A percentile compares a stretch with the other conserved stretches of the same genome.
These are phyloP conservation scores for Poecilia picta DNA, from an alignment of 2,797 vertebrate species.

Conservation along the genomic window DNA sequence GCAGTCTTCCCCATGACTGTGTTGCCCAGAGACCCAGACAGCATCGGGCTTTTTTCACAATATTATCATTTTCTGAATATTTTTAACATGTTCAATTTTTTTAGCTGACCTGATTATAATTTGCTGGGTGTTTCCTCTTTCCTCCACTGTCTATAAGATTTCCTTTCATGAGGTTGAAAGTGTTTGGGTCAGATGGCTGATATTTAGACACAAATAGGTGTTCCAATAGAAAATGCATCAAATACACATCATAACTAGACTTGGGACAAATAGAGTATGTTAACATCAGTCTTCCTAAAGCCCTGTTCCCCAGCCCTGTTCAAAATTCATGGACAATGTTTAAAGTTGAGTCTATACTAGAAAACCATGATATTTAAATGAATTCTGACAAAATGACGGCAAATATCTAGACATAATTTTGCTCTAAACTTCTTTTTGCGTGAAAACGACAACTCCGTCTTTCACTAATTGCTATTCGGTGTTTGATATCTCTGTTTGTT, in stretches of 20 bases:
- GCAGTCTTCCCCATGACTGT: not conserved
- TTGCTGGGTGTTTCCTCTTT: not conserved
- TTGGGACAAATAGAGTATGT: not conserved
- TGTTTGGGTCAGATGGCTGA: not conserved
- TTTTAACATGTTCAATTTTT: not conserved
- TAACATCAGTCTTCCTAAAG: not conserved
- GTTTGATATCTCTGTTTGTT: not conserved
- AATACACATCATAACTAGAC: not conserved
- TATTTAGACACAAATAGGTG: not conserved
- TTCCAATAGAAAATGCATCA: not conserved
- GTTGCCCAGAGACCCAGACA: not conserved
- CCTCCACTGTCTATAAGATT: not conserved
- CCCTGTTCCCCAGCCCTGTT: not conserved
- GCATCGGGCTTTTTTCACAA: not conserved
- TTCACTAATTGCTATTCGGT: not conserved
- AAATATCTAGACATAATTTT: not conserved
- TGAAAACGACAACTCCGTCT: not conserved
- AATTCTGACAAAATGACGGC: not conserved
- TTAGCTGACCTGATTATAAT: not conserved
- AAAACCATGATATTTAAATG: not conserved
- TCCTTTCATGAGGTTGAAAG: not conserved
- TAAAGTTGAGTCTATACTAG: not conserved
- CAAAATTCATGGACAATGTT: not conserved
- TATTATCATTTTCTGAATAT: not conserved
- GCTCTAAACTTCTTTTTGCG: not conserved